Evolutionary conservation across 2,797 vertebrate genomes (phyloP), one percentile per base, ranked within the genome.

Genomic region (Hoplostethus mediterraneus): DNA sequence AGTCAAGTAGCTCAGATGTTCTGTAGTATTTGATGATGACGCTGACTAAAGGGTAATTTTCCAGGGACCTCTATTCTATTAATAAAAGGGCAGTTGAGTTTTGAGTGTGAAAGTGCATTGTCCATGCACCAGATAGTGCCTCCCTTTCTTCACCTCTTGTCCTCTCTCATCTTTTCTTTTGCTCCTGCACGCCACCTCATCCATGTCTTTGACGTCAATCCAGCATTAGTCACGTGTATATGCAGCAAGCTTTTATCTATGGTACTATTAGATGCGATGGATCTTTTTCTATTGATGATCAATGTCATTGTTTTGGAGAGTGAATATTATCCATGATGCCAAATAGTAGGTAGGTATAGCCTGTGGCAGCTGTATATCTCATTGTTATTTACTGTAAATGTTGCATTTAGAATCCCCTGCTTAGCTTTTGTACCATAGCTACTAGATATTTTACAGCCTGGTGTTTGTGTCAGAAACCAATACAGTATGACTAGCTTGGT

Each of bases 101-200:
- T 14, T 57, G 66, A 81, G 73, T 74, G 79, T 81, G 74, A 69
- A 71, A 71, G 63, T 86, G 79, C 52, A 54, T 86, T 82, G 73
- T 84, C 75, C 75, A 78, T 83, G 88, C 84, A 89, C 91, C 91
- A 83, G 82, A 87, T 91, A 89, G 92, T 93, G 89, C 90, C 91
- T 93, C 93, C 90, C 82, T 78, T 77, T 86, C 49, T 83, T 84
- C 77, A 75, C 74, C 54, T 80, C 67, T 62, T 80, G 63, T 69
- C 63, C 61, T 68, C 68, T 75, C 52, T 58, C 70, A 65, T 16
- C 16, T 8, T 21, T 44, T 61, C 38, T 52, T 40, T 45, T 30
- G 10, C 13, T 52, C 16, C 53, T 63, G 31, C 58, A 62, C 67
- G 66, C 16, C 62, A 49, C 31, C 7, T 58, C 25, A 71, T 80